Evolutionary conservation across 2,888 invertebrate genomes (phyloP).

Genomic region (Taenaris catops): DNA sequence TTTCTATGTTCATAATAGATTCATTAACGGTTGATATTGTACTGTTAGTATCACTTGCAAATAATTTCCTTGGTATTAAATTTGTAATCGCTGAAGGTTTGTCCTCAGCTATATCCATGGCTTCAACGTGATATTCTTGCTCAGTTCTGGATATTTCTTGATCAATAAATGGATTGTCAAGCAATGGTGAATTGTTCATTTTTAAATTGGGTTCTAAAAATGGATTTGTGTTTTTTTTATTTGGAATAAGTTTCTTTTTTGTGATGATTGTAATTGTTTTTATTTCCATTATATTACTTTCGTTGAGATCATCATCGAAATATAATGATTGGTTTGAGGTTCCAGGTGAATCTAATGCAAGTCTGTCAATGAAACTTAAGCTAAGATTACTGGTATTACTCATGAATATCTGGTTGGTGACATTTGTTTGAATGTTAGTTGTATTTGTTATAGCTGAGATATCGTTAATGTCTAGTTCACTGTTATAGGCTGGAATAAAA

Average conservation of each 20-base stretch:
- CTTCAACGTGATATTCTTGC: conserved; percentile 48
- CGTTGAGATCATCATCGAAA: conserved; percentile 71
- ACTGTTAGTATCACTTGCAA: conserved; percentile 57
- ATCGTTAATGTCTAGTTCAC: conserved; percentile 27
- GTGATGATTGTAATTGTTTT: conserved; percentile 73
- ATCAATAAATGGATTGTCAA: conserved; percentile 55
- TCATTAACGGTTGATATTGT: conserved; percentile 68
- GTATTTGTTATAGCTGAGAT: conserved; percentile 35
- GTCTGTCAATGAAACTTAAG: conserved; percentile 68
- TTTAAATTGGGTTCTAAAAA: conserved; percentile 56
- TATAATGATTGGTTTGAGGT: conserved; percentile 58
- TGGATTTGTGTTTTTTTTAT: conserved; percentile 61
- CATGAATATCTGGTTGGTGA: conserved; percentile 55
- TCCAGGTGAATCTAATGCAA: conserved; percentile 61
- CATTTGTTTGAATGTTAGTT: conserved; percentile 51
- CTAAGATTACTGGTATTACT: conserved; percentile 56
- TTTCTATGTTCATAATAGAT: conserved; percentile 36
- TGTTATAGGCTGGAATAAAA: conserved; percentile 28
- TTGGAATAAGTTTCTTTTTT: conserved; percentile 49
- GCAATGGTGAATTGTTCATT: conserved; percentile 27
- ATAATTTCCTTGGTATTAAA: conserved; percentile 56
- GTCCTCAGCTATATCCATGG: conserved; percentile 31
- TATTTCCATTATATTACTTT: conserved; percentile 76
- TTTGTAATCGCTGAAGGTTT: conserved; percentile 27
- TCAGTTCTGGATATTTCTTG: conserved; percentile 36